Evolutionary conservation across 2,888 invertebrate species (phyloP).

Genomic region (Leucozona laternaria): DNA sequence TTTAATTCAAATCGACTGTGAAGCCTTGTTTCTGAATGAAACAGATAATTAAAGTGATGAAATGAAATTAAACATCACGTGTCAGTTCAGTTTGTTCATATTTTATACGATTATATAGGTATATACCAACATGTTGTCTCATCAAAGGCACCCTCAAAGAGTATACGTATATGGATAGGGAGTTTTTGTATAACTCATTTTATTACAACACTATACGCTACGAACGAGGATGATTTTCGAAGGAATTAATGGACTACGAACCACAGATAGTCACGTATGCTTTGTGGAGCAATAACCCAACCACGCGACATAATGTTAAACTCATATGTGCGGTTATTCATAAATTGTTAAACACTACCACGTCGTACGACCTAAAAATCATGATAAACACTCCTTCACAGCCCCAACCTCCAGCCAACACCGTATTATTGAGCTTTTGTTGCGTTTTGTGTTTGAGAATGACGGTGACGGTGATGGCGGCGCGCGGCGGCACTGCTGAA

Average conservation of each 20-base stretch:
- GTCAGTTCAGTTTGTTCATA: neutral
- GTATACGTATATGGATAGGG: neutral
- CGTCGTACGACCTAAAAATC: conserved; percentile 25
- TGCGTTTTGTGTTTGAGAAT: conserved; percentile 18
- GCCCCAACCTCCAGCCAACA: neutral
- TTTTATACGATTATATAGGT: neutral
- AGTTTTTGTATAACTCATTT: conserved; percentile 15
- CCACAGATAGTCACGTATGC: conserved; percentile 54
- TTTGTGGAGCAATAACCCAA: conserved; percentile 53
- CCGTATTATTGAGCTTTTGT: conserved; percentile 22
- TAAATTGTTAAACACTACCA: conserved; percentile 28
- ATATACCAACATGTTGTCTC: neutral
- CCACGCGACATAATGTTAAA: conserved; percentile 23
- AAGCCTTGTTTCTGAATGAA: conserved; percentile 54
- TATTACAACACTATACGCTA: conserved; percentile 26
- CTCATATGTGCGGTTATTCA: conserved; percentile 24
- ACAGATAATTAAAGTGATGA: conserved; percentile 67
- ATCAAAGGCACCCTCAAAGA: neutral
- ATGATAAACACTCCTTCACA: conserved; percentile 30
- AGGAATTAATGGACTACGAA: conserved; percentile 57
- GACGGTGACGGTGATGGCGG: neutral
- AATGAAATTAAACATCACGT: conserved; percentile 59
- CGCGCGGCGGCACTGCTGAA: neutral
- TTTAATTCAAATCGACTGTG: conserved; percentile 51
- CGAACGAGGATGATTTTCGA: conserved; percentile 29